Conservation (phyloP, 2,888 invertebrate genomes). For the Oligia latruncula region DNA sequence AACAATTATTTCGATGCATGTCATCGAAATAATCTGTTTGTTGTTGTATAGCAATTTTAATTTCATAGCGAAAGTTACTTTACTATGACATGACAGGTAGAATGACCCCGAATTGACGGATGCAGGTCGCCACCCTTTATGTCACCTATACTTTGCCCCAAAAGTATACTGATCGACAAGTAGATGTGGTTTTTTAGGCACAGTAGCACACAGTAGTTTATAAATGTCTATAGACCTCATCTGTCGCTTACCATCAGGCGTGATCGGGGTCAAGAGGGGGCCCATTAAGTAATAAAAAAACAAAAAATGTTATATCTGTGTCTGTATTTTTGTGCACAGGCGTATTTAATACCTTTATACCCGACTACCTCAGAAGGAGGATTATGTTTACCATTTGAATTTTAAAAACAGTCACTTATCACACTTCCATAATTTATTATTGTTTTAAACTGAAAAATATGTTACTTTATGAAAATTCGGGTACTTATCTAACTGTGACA, state of each 20-base stretch:
- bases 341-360: background rate
- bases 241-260: no score
- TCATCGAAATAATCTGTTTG: background rate
- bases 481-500: constrained; percentile 35
- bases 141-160: background rate
- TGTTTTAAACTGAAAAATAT: constrained; percentile 24
- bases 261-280: no score
- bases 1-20: no score
- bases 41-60: background rate
- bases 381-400: background rate
- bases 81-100: background rate
- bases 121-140: background rate
- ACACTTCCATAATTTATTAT: background rate
- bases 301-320: background rate
- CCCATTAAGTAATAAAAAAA: no score
- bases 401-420: background rate
- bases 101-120: background rate
- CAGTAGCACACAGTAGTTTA: background rate
- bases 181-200: background rate
- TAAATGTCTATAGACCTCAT: no score
- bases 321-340: background rate
- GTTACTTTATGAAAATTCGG: constrained; percentile 51
- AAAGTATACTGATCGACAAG: background rate
- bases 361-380: background rate
- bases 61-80: background rate